Evolutionary conservation across 2,113 vertebrate genomes (phyloP).

Genomic region (Tyto alba): DNA sequence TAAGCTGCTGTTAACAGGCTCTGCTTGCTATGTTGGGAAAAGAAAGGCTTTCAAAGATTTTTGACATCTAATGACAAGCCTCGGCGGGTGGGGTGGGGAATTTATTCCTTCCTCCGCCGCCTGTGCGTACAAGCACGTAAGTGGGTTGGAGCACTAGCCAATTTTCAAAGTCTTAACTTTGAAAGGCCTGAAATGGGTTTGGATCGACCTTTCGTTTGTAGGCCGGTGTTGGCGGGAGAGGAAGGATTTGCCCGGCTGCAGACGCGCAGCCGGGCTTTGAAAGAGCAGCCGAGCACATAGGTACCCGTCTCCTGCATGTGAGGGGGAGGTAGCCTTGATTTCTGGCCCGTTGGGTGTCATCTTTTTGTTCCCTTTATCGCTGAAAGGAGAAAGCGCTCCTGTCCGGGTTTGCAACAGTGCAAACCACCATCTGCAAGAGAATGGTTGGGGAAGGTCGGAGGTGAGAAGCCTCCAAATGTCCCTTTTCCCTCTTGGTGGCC

Average conservation of each 20-base stretch:
- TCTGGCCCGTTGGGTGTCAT: neutral
- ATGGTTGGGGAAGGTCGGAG: neutral
- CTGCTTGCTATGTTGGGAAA: neutral
- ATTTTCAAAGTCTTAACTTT: neutral
- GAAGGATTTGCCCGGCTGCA: neutral
- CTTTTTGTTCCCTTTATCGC: neutral
- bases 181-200: neutral
- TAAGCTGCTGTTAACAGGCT: neutral
- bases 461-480: too few relatives aligned
- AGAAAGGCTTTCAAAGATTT: neutral
- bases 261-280: neutral
- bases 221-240: neutral
- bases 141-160: neutral
- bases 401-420: neutral
- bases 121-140: neutral
- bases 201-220: neutral
- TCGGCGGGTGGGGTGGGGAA: neutral
- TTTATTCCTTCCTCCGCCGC: neutral
- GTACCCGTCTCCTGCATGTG: fast-evolving
- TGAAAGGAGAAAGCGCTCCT: neutral
- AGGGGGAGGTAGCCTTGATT: neutral
- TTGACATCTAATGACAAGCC: neutral
- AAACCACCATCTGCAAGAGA: neutral
- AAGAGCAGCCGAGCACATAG: neutral
- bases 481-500: neutral